phyloP scores from a whole-genome alignment of 1,140 invertebrate species.

The Theocolax elegans region DNA sequence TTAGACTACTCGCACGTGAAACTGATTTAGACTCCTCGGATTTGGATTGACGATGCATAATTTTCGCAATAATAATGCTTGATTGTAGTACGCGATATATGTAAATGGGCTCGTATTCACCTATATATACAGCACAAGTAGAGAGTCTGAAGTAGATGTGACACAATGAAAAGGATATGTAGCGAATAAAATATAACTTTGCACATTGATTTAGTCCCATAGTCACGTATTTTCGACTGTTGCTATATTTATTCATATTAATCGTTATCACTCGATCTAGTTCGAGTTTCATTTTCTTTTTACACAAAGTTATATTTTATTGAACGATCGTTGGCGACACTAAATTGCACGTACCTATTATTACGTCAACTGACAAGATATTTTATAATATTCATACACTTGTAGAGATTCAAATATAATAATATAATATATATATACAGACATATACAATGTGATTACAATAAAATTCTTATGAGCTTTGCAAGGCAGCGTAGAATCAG shows the following conservation, averaged over 20 bases:
- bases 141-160: background rate
- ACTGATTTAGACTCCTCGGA: background rate
- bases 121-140: slow-evolving; percentile 1
- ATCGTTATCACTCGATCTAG: too few relatives aligned
- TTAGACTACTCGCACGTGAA: background rate
- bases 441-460: slow-evolving; percentile 4
- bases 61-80: background rate
- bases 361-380: background rate
- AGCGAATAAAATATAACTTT: too few relatives aligned
- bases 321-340: background rate
- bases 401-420: background rate
- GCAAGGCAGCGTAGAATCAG: slow-evolving; percentile 29
- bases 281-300: too few relatives aligned
- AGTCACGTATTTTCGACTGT: too few relatives aligned
- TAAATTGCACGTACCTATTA: slow-evolving; percentile 10
- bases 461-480: slow-evolving; percentile 28
- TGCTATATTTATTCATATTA: too few relatives aligned
- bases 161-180: background rate
- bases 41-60: background rate
- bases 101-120: background rate
- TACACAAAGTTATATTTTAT: slow-evolving; percentile 1
- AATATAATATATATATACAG: background rate
- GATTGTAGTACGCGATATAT: background rate
- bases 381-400: slow-evolving; percentile 4
- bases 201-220: too few relatives aligned